A percentile compares a stretch with the other conserved stretches of the same genome.
Evolutionary conservation across 2,888 invertebrate species (phyloP).

Genomic region (Pachycephus smyrnensis): DNA sequence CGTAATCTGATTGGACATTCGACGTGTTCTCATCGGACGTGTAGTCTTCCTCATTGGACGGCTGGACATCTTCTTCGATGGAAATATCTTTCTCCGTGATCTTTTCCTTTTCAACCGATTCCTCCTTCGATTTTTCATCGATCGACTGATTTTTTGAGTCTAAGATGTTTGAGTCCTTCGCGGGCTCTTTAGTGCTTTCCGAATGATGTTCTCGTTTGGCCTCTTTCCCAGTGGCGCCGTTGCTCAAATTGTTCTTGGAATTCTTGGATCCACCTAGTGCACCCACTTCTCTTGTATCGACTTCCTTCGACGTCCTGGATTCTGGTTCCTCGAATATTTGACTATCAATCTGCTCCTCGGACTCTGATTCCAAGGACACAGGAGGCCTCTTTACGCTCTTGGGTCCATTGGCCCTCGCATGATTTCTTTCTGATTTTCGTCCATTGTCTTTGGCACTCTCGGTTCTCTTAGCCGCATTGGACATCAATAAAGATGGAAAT

Average conservation of each 20-base stretch:
- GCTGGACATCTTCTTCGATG: slow-evolving; percentile 10
- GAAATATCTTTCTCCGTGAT: slow-evolving; percentile 12
- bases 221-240: slow-evolving; percentile 14
- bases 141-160: slow-evolving; percentile 18
- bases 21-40: slow-evolving; percentile 22
- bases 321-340: slow-evolving; percentile 39
- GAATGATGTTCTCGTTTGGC: slow-evolving; percentile 17
- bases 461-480: background rate
- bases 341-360: slow-evolving; percentile 30
- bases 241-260: background rate
- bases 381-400: slow-evolving; percentile 1
- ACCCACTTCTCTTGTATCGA: slow-evolving; percentile 34
- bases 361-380: slow-evolving; percentile 10
- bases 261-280: slow-evolving; percentile 25
- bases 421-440: too few relatives aligned
- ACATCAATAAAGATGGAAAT: background rate
- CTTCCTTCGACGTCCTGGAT: slow-evolving; percentile 37
- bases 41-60: slow-evolving; percentile 20
- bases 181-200: slow-evolving; percentile 12
- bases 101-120: slow-evolving; percentile 10
- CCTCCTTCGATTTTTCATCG: slow-evolving; percentile 20
- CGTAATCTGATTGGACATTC: slow-evolving; percentile 12
- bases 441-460: background rate
- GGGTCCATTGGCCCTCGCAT: background rate
- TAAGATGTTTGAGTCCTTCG: slow-evolving; percentile 7